Evolutionary conservation across 2,888 invertebrate species (phyloP), one percentile per base, ranked within the genome.

Genomic region (Magallana nippona): DNA sequence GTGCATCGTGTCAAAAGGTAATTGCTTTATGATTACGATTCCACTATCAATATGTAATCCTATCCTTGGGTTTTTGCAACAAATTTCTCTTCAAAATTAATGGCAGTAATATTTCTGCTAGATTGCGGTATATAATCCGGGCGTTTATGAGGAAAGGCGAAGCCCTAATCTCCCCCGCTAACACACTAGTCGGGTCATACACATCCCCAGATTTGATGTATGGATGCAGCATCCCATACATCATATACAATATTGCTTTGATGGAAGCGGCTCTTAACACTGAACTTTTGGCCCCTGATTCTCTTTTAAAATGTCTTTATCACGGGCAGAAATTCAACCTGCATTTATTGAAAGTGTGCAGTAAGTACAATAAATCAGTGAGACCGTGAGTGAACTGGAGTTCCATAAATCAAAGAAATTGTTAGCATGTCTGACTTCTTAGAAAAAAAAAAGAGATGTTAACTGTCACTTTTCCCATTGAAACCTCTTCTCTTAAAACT

Each of bases 1-100:
- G 71, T 71, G 71, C 71, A 22, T 71, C 32, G 32, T 71, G 71
- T 71, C 71, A 71, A 71, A 71, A 71, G 71, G 22, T 71, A 71
- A 71, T 71, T 11, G 32, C 32, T 71, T 71, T 71, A 71, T 71
- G 71, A 71, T 71, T 71, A 27, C 71, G 22, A 32, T 27, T 71
- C 22, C 27, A 27, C 71, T 19, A 60, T 60, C 60, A 60, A 60
- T 60, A n/a, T 27, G 71, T 71, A 71, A 71, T 32, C 71, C 27
- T 27, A 71, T 71, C 71, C 10, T 62, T 22, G n/a, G 62, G 44
- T 44, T 44, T 62, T 62, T 62, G 19, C 19, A 62, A 62, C 62
- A 19, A 62, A 71, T 27, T 22, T 71, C 71, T 71, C 22, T 11
- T 22, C 22, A 71, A 71, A 71, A 71, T 71, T 13, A 71, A 71